Percentiles rank a stretch among this genome's conserved stretches.
phyloP scores from a whole-genome alignment of 2,888 invertebrate species.

The Drosophila suboccidentalis region DNA sequence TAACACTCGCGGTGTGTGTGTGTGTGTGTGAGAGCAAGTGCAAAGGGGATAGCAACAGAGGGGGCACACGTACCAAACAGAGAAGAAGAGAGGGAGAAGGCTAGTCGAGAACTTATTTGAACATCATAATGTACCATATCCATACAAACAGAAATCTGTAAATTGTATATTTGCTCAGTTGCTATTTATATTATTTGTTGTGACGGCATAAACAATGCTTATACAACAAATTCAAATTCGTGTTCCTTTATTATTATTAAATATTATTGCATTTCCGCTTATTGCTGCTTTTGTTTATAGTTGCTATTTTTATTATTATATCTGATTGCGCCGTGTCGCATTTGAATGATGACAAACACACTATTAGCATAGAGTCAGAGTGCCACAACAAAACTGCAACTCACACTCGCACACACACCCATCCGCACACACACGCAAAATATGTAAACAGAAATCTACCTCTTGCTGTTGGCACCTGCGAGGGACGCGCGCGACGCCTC shows the following conservation, averaged over 20 bases:
- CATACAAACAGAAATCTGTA: constrained; percentile 2
- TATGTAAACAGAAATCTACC: constrained; percentile 63
- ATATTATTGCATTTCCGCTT: constrained; percentile 41
- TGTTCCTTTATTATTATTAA: constrained; percentile 63
- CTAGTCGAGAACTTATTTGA: constrained; percentile 37
- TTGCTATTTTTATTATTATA: constrained; percentile 29
- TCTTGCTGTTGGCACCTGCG: constrained; percentile 61
- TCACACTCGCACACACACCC: constrained; percentile 15
- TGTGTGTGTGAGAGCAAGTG: constrained; percentile 8
- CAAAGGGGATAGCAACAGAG: not conserved
- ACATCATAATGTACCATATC: constrained; percentile 38
- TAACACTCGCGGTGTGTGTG: constrained; percentile 43
- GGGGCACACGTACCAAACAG: not conserved
- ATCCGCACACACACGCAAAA: constrained; percentile 9
- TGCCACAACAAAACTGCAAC: constrained; percentile 32
- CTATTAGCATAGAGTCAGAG: constrained; percentile 29
- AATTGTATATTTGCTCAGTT: constrained; percentile 46
- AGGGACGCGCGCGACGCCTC: constrained; percentile 50
- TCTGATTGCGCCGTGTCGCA: constrained; percentile 8
- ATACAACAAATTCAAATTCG: constrained; percentile 52
- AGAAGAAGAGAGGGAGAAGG: constrained; percentile 11
- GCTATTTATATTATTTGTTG: constrained; percentile 57
- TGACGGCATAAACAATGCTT: constrained; percentile 66
- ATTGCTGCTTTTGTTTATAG: not conserved
- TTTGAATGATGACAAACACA: constrained; percentile 34